Percentiles rank a stretch among this genome's conserved stretches.
Conservation (phyloP, 2,888 invertebrate genomes). For the Argyresthia albistria region DNA sequence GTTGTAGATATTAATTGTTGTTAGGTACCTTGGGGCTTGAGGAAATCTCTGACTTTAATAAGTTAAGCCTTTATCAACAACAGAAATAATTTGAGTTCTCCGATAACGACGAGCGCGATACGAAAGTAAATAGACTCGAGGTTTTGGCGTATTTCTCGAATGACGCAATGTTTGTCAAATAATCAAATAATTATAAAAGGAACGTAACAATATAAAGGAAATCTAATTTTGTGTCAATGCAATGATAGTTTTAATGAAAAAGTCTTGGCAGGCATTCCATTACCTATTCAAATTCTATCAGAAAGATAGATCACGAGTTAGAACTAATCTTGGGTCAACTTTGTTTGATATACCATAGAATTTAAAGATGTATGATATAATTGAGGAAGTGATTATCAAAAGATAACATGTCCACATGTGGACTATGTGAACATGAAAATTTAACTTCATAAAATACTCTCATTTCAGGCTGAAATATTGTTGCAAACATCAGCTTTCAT, state of each 20-base stretch:
- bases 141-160: not conserved
- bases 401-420: constrained; percentile 1
- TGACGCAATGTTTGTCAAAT: not conserved
- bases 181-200: too few species aligned
- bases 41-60: not conserved
- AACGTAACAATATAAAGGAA: too few species aligned
- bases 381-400: too few species aligned
- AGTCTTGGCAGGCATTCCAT: too few species aligned
- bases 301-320: too few species aligned
- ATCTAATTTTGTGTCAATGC: too few species aligned
- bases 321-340: too few species aligned
- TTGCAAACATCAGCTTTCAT: too few species aligned
- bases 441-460: not conserved
- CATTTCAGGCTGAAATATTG: not conserved
- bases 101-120: not conserved
- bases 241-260: too few species aligned
- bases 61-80: not conserved
- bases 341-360: too few species aligned
- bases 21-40: not conserved
- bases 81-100: not conserved
- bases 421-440: constrained; percentile 5
- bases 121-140: not conserved
- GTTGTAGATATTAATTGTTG: not conserved
- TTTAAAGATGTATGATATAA: too few species aligned
- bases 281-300: too few species aligned